These are phyloP conservation scores for Brachyopa scutellaris DNA, from an alignment of 2,888 invertebrate genomes.

Conservation along the genomic window DNA sequence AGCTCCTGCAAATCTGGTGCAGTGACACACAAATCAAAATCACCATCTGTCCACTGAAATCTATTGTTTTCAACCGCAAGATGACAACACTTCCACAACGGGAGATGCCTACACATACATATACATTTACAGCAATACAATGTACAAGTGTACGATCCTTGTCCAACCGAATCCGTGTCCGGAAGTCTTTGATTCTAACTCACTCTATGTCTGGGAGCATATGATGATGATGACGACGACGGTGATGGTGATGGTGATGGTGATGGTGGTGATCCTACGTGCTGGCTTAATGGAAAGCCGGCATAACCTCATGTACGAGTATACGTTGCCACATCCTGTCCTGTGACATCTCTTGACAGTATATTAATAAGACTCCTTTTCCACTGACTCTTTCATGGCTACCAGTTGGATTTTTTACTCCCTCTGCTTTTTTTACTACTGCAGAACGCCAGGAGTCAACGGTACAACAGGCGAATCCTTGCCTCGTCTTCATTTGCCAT, in stretches of 20 bases:
- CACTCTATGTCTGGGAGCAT: constrained; percentile 1
- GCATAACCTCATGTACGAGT: constrained; percentile 44
- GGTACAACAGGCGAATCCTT: constrained; percentile 9
- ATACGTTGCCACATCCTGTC: constrained; percentile 57
- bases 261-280: constrained; percentile 44
- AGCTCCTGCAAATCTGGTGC: constrained; percentile 40
- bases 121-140: background rate
- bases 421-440: background rate
- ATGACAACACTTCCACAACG: constrained; percentile 54
- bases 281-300: constrained; percentile 45
- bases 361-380: constrained; percentile 63
- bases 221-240: constrained; percentile 14
- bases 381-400: constrained; percentile 32
- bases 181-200: background rate
- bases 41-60: constrained; percentile 68
- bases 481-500: constrained; percentile 49
- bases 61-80: constrained; percentile 63
- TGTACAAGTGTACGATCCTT: background rate
- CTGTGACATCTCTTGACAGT: constrained; percentile 70
- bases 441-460: background rate
- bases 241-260: constrained; percentile 3
- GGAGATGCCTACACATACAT: background rate
- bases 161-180: background rate
- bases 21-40: constrained; percentile 72
- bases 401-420: constrained; percentile 12